These are phyloP conservation scores for Tupaia tana DNA, from an alignment of 2,113 vertebrate species.

Conservation along the genomic window DNA sequence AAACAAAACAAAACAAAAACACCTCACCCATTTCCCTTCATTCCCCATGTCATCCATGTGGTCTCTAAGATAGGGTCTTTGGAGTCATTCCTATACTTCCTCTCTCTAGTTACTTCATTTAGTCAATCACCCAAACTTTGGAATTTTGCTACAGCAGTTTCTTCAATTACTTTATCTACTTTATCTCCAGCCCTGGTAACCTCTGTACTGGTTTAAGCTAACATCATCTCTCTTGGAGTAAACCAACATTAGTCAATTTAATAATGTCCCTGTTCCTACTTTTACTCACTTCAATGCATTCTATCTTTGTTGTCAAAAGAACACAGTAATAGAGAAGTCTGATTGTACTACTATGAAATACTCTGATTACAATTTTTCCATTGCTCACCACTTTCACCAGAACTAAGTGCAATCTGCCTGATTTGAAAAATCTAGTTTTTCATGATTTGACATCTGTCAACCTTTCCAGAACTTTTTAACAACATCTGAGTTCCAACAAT, in stretches of 20 bases:
- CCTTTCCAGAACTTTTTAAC: background rate
- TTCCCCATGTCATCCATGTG: background rate
- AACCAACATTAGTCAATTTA: background rate
- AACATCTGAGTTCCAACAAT: background rate
- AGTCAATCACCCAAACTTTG: background rate
- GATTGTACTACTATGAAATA: background rate
- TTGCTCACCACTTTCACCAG: background rate
- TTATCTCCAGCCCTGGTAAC: background rate
- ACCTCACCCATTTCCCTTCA: background rate
- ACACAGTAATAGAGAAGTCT: background rate
- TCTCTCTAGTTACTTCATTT: background rate
- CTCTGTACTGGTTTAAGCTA: background rate
- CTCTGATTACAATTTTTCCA: background rate
- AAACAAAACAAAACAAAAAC: too few species aligned
- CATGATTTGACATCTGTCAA: background rate
- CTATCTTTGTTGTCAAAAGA: constrained; percentile 8
- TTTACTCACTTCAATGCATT: background rate
- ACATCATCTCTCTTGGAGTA: background rate
- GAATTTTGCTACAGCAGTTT: constrained; percentile 4
- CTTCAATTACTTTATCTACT: background rate
- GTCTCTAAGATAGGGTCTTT: background rate
- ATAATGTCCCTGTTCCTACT: background rate
- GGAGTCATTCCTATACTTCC: background rate
- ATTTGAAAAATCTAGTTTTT: constrained; percentile 41
- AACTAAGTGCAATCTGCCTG: constrained; percentile 2